phyloP scores from a whole-genome alignment of 1,140 invertebrate genomes.

The Trinorchestia longiramus region DNA sequence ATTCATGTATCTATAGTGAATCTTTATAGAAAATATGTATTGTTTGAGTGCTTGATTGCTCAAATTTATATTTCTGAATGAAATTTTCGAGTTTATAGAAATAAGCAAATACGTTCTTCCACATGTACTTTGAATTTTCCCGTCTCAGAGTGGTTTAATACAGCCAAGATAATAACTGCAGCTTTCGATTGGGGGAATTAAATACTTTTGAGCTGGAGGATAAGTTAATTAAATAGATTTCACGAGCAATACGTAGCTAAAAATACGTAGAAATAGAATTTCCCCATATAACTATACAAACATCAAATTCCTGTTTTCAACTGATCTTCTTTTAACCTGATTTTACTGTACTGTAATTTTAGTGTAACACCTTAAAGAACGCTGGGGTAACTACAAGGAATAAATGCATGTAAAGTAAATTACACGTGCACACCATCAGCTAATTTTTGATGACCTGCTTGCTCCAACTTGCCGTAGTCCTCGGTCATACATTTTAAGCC shows the following conservation, averaged over 20 bases:
- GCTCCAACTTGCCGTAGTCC: background rate
- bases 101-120: too few species aligned
- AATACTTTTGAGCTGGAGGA: background rate
- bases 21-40: too few species aligned
- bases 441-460: background rate
- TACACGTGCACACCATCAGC: background rate
- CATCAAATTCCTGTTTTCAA: background rate
- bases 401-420: background rate
- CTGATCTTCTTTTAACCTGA: background rate
- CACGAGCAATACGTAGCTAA: background rate
- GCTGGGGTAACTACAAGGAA: background rate
- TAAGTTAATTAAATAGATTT: background rate
- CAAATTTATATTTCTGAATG: too few species aligned
- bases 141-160: too few species aligned
- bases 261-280: background rate
- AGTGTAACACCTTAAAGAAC: background rate
- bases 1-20: too few species aligned
- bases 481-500: background rate
- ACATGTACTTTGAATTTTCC: too few species aligned
- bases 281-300: background rate
- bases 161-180: too few species aligned
- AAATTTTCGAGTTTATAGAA: too few species aligned
- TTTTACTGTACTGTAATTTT: background rate
- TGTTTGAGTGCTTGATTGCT: too few species aligned
- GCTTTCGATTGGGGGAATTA: too few species aligned